A percentile compares a stretch with the other conserved stretches of the same genome.
Conservation (phyloP, 2,113 vertebrate species). For the Nematolebias whitei region DNA sequence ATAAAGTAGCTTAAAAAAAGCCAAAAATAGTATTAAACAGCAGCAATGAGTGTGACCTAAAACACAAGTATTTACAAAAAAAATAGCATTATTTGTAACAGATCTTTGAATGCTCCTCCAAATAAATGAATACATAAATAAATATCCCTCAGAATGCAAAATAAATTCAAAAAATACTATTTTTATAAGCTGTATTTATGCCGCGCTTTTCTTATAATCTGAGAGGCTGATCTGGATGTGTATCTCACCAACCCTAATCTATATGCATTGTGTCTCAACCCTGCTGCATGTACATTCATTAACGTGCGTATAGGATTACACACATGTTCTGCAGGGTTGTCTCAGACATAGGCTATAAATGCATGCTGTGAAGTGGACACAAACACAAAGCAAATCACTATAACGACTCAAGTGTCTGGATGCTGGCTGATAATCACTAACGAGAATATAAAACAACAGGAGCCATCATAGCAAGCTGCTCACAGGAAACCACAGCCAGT, state of each 20-base stretch:
- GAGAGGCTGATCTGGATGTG: background rate
- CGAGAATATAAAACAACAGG: constrained; percentile 1
- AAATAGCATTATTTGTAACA: no score
- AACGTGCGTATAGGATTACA: background rate
- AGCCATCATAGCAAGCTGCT: background rate
- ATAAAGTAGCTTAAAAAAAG: no score
- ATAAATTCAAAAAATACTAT: no score
- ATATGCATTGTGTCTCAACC: background rate
- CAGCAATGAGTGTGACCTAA: no score
- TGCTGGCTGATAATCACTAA: constrained; percentile 3
- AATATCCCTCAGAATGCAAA: no score
- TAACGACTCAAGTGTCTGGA: background rate
- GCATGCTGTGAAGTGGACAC: background rate
- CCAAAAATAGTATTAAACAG: no score
- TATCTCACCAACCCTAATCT: background rate
- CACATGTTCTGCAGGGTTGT: background rate
- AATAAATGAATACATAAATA: no score
- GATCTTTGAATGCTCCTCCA: no score
- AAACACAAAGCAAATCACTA: background rate
- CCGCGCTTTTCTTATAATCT: no score
- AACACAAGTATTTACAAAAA: no score
- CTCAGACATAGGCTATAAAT: background rate
- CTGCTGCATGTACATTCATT: background rate
- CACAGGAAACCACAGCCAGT: constrained; percentile 1
- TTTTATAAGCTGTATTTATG: no score